Evolutionary conservation across 1,140 invertebrate species (phyloP).

Genomic region (Aphis gossypii): DNA sequence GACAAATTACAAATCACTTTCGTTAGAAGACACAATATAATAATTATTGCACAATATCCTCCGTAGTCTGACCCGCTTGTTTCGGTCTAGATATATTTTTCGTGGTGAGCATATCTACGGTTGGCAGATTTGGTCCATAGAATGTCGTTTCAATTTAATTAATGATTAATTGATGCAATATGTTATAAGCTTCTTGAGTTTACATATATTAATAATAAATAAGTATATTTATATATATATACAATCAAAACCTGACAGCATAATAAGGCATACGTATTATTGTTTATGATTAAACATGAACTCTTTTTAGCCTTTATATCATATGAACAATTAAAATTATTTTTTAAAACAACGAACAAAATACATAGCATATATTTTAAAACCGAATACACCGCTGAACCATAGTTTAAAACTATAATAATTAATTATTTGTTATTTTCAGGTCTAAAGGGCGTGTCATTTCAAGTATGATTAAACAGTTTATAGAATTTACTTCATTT

Average conservation of each 20-base stretch:
- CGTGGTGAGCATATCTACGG: slow-evolving; percentile 6
- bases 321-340: neutral
- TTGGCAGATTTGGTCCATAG: neutral
- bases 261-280: neutral
- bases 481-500: neutral
- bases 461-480: neutral
- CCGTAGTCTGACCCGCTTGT: slow-evolving; percentile 46
- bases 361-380: neutral
- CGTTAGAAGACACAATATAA: slow-evolving; percentile 46
- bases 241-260: neutral
- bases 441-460: neutral
- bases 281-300: neutral
- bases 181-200: neutral
- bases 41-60: slow-evolving; percentile 39
- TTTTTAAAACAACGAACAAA: neutral
- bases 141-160: slow-evolving; percentile 47
- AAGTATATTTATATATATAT: neutral
- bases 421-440: slow-evolving; percentile 8
- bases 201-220: neutral
- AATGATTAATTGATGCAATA: slow-evolving; percentile 33
- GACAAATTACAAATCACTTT: slow-evolving; percentile 39
- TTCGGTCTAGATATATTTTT: slow-evolving; percentile 55
- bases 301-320: neutral
- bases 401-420: neutral
- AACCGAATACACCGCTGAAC: neutral